Percentiles rank a stretch among this genome's conserved stretches.
These are phyloP conservation scores for Coenobita brevimanus DNA, from an alignment of 1,140 invertebrate genomes.

Conservation along the genomic window DNA sequence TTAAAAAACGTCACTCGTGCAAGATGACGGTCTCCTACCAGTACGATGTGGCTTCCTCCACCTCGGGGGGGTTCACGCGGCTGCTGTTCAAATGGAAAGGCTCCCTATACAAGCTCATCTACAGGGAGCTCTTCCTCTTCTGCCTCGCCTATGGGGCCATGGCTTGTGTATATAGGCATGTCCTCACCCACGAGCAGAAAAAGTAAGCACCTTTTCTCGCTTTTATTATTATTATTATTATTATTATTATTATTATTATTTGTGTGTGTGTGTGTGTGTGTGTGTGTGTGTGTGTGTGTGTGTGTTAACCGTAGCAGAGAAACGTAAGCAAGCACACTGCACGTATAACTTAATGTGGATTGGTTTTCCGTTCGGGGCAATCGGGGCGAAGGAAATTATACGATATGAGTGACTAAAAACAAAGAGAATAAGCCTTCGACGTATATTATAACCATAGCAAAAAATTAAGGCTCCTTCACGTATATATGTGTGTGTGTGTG, in stretches of 20 bases:
- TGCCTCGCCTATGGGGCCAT: constrained; percentile 77
- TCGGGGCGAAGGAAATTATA: no score
- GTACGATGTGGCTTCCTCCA: constrained; percentile 83
- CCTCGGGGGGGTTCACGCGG: constrained; percentile 81
- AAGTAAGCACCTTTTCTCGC: no score
- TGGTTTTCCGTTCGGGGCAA: no score
- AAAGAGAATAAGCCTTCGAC: no score
- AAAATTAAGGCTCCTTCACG: no score
- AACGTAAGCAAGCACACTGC: no score
- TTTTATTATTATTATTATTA: not conserved
- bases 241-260: not conserved
- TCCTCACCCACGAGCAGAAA: constrained; percentile 78
- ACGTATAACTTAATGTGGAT: no score
- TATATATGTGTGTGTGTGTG: no score
- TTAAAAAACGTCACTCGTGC: not conserved
- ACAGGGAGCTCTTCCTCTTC: constrained; percentile 81
- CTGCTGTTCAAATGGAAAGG: constrained; percentile 84
- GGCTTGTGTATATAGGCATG: constrained; percentile 79
- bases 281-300: not conserved
- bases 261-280: not conserved
- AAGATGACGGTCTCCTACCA: constrained; percentile 85
- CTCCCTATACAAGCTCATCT: constrained; percentile 85
- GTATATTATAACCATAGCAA: no score
- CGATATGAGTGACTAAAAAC: no score
- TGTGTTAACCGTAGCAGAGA: no score